Percentiles rank a stretch among this genome's conserved stretches.
phyloP scores from a whole-genome alignment of 2,113 vertebrate species.

The Tonatia bakeri region DNA sequence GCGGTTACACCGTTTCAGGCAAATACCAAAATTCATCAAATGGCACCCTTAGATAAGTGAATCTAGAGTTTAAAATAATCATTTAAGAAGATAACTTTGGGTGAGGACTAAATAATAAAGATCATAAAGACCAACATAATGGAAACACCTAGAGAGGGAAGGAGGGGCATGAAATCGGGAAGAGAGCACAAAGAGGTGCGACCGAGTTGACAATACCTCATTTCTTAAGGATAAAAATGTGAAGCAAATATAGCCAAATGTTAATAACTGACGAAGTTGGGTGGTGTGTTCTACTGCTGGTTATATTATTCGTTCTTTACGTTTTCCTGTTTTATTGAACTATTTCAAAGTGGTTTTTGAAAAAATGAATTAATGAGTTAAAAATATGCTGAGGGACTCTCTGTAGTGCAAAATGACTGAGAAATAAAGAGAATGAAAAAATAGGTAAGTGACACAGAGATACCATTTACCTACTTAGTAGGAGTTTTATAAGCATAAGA shows the following conservation, averaged over 20 bases:
- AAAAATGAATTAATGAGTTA: background rate
- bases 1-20: background rate
- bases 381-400: constrained; percentile 5
- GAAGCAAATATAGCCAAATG: background rate
- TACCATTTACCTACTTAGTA: background rate
- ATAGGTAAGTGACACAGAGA: background rate
- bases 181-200: background rate
- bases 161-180: background rate
- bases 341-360: constrained; percentile 3
- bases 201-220: background rate
- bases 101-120: background rate
- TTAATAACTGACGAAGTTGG: background rate
- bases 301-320: background rate
- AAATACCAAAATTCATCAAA: background rate
- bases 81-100: background rate
- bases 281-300: background rate
- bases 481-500: background rate
- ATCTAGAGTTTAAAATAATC: background rate
- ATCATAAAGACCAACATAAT: background rate
- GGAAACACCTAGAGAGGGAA: background rate
- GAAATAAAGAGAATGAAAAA: background rate
- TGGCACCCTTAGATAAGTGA: background rate
- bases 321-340: background rate
- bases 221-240: background rate
- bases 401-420: background rate